Percentiles rank a stretch among this genome's conserved stretches.
phyloP scores from a whole-genome alignment of 2,797 vertebrate species.

The Thaleichthys pacificus region DNA sequence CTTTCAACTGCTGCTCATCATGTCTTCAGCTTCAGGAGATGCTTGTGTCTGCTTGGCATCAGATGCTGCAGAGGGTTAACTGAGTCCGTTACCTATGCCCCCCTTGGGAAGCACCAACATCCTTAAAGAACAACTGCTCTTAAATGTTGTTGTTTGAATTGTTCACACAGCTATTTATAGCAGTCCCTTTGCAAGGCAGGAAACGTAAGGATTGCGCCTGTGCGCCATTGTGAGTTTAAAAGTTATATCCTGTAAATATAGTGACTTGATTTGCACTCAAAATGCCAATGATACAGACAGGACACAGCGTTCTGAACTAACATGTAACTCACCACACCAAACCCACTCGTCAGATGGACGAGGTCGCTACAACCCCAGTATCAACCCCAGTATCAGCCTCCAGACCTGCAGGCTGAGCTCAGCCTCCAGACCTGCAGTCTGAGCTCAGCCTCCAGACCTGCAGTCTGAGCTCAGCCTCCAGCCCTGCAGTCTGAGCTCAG shows the following conservation, averaged over 20 bases:
- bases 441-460: no score
- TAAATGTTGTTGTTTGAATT: conserved; percentile 63
- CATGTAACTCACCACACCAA: background rate
- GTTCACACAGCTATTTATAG: conserved; percentile 69
- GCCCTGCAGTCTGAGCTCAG: no score
- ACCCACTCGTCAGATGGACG: no score
- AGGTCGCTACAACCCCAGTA: no score
- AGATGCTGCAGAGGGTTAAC: conserved; percentile 42
- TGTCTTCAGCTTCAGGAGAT: conserved; percentile 28
- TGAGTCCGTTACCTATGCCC: conserved; percentile 55
- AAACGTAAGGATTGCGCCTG: conserved; percentile 70
- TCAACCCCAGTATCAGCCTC: no score
- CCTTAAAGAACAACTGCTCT: conserved; percentile 53
- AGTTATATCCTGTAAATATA: conserved; percentile 57
- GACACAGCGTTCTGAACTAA: conserved; percentile 28
- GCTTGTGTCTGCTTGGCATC: background rate
- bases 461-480: no score
- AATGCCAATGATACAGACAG: conserved; percentile 32
- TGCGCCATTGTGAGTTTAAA: conserved; percentile 59
- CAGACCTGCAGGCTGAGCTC: no score
- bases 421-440: no score
- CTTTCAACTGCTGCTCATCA: background rate
- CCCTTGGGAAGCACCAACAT: conserved; percentile 37
- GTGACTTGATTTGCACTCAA: conserved; percentile 40
- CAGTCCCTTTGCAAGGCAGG: conserved; percentile 64